These are phyloP conservation scores for Vulpes lagopus DNA, from an alignment of 2,113 vertebrate species.

Conservation along the genomic window DNA sequence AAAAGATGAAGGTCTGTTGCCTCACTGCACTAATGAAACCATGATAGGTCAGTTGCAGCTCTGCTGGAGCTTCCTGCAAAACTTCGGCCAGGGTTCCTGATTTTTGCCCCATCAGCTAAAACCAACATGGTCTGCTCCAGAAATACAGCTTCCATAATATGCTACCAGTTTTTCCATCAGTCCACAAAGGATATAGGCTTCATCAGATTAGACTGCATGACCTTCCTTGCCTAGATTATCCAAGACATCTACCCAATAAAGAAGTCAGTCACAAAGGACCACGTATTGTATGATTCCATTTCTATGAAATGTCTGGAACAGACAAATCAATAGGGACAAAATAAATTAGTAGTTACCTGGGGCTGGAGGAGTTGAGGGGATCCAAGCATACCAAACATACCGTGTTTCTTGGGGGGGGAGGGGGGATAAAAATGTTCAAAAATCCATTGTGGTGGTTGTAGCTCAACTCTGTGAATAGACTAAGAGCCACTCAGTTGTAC, in stretches of 20 bases:
- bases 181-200: not conserved
- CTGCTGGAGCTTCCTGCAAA: not conserved
- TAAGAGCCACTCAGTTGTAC: not conserved
- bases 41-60: not conserved
- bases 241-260: not conserved
- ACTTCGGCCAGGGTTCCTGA: not conserved
- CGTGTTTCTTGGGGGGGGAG: accelerated
- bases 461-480: not conserved
- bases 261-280: not conserved
- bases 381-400: not conserved
- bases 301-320: not conserved
- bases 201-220: not conserved
- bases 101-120: not conserved
- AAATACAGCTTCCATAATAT: not conserved
- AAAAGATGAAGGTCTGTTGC: not conserved
- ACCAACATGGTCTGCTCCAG: not conserved
- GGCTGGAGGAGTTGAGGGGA: not conserved
- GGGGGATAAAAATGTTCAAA: not conserved
- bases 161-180: not conserved
- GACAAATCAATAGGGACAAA: not conserved
- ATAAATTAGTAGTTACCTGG: not conserved
- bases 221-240: not conserved
- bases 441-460: not conserved
- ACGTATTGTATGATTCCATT: not conserved
- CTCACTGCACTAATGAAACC: not conserved